These are phyloP conservation scores for Fragum whitleyi DNA, from an alignment of 2,888 invertebrate genomes.

Conservation along the genomic window DNA sequence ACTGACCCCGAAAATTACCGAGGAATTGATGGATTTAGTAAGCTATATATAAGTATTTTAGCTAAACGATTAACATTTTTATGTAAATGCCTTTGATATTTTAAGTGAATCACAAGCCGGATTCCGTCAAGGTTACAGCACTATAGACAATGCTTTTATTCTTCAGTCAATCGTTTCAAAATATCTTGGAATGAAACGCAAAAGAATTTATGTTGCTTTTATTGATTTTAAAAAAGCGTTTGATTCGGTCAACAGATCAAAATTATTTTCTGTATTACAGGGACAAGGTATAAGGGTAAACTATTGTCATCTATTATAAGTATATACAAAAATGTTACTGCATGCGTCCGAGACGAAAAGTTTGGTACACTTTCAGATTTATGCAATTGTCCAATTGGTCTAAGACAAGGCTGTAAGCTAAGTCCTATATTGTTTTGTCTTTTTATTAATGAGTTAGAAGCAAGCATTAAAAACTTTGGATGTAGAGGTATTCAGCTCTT, in stretches of 20 bases:
- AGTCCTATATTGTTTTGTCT: constrained; percentile 36
- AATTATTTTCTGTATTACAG: constrained; percentile 24
- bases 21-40: constrained; percentile 16
- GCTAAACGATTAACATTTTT: constrained; percentile 32
- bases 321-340: constrained; percentile 26
- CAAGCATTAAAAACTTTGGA: not conserved
- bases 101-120: constrained; percentile 8
- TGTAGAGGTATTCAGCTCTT: constrained; percentile 36
- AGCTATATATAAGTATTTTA: constrained; percentile 32
- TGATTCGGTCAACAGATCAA: constrained; percentile 40
- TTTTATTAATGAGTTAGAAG: constrained; percentile 30
- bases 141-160: constrained; percentile 39
- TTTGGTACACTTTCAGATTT: not conserved
- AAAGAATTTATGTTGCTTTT: constrained; percentile 39
- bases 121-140: constrained; percentile 25
- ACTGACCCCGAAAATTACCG: constrained; percentile 26
- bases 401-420: constrained; percentile 37
- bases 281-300: constrained; percentile 24
- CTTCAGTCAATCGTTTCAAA: constrained; percentile 26
- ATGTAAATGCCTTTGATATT: constrained; percentile 25
- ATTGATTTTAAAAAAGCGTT: constrained; percentile 41
- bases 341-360: constrained; percentile 27
- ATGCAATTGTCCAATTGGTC: constrained; percentile 36
- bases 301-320: not conserved
- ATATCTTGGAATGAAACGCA: constrained; percentile 31